Percentiles rank a stretch among this genome's conserved stretches.
Evolutionary conservation across 2,797 vertebrate genomes (phyloP).

Genomic region (Pseudomugil tenellus): DNA sequence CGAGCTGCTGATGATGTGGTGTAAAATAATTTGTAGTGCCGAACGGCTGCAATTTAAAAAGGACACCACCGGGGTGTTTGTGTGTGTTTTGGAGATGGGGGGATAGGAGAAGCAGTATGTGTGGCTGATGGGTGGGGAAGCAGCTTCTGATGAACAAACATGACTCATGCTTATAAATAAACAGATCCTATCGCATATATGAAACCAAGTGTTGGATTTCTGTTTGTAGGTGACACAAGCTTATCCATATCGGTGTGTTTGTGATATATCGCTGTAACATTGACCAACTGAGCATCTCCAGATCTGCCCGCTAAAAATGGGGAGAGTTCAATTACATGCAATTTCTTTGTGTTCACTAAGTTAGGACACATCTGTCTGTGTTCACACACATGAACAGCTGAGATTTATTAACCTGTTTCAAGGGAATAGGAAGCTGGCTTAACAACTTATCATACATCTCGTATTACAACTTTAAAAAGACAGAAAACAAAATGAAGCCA

Average conservation of each 20-base stretch:
- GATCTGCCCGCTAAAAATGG: constrained; percentile 64
- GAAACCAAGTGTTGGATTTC: constrained; percentile 63
- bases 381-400: constrained; percentile 42
- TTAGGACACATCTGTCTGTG: constrained; percentile 75
- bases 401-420: constrained; percentile 77
- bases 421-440: constrained; percentile 63
- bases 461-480: constrained; percentile 59
- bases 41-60: constrained; percentile 51
- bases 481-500: constrained; percentile 35
- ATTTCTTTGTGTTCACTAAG: constrained; percentile 76
- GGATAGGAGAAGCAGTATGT: constrained; percentile 22
- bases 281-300: constrained; percentile 46
- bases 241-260: constrained; percentile 28
- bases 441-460: constrained; percentile 53
- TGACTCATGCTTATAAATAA: constrained; percentile 65
- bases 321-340: constrained; percentile 36
- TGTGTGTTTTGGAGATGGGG: neutral
- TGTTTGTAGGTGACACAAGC: constrained; percentile 32
- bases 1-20: constrained; percentile 35
- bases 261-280: constrained; percentile 54
- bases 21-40: constrained; percentile 60
- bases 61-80: constrained; percentile 41
- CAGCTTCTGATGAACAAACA: constrained; percentile 43
- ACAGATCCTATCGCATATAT: constrained; percentile 51
- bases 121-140: constrained; percentile 23